Evolutionary conservation across 2,888 invertebrate species (phyloP).

Genomic region (Yponomeuta plumbellus): DNA sequence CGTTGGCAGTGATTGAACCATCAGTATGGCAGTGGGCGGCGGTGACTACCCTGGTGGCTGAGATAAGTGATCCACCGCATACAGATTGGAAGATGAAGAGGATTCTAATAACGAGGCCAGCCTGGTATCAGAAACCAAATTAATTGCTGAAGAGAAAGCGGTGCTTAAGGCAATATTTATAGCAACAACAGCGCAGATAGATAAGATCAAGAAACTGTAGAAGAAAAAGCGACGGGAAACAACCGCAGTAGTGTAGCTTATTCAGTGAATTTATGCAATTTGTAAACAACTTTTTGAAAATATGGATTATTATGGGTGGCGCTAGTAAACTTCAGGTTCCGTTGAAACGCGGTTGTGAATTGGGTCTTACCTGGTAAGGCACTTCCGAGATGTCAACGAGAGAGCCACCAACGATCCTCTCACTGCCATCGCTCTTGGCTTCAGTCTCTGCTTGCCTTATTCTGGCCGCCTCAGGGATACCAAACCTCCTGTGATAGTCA

Average conservation of each 20-base stretch:
- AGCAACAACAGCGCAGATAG: no score
- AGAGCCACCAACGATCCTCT: constrained; percentile 44
- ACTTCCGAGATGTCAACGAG: constrained; percentile 34
- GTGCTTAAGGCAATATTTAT: no score
- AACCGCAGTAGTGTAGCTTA: no score
- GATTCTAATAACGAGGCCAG: constrained; percentile 40
- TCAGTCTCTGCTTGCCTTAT: constrained; percentile 37
- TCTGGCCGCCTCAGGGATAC: constrained; percentile 39
- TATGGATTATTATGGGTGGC: no score
- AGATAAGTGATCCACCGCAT: constrained; percentile 40
- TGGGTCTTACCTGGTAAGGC: constrained; percentile 46
- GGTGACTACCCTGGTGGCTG: constrained; percentile 33
- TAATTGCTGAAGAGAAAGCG: neutral
- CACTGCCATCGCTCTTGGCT: constrained; percentile 18
- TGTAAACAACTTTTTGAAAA: no score
- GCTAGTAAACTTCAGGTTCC: no score
- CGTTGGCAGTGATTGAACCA: constrained; percentile 31
- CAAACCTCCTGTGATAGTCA: constrained; percentile 41
- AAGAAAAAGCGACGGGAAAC: no score
- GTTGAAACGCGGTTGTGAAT: no score
- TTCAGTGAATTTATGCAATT: no score
- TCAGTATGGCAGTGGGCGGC: constrained; percentile 43
- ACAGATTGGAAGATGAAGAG: constrained; percentile 23
- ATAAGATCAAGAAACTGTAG: no score
- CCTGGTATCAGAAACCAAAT: constrained; percentile 29